phyloP scores from a whole-genome alignment of 2,888 invertebrate species.

The Scaptomyza reducta region DNA sequence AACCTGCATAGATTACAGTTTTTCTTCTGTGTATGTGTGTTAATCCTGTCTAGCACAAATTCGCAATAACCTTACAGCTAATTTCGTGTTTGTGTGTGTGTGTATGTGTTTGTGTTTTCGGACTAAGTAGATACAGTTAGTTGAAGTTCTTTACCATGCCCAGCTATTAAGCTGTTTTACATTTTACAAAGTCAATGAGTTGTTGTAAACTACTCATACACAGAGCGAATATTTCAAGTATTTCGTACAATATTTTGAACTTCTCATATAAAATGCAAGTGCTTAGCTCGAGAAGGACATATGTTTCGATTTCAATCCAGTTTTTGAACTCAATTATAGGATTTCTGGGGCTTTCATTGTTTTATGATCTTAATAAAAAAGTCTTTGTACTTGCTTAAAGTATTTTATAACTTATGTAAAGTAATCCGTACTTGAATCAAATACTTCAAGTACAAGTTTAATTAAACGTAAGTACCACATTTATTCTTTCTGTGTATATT shows the following conservation, averaged over 20 bases:
- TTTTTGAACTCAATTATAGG: too few relatives aligned
- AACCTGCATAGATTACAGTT: constrained; percentile 49
- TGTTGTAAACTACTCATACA: background rate
- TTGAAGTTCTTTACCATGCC: background rate
- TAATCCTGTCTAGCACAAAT: constrained; percentile 23
- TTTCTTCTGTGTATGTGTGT: background rate
- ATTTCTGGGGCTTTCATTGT: too few relatives aligned
- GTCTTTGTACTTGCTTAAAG: too few relatives aligned
- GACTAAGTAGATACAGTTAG: background rate
- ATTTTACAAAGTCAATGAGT: background rate
- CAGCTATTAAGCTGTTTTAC: background rate
- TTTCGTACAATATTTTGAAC: background rate
- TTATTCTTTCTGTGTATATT: too few relatives aligned
- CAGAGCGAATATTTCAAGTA: background rate
- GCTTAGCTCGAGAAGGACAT: background rate
- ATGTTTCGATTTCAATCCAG: too few relatives aligned
- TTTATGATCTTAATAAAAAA: too few relatives aligned
- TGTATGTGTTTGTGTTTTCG: background rate
- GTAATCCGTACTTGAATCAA: too few relatives aligned
- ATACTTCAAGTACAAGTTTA: too few relatives aligned
- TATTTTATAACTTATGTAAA: too few relatives aligned
- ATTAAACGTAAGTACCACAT: too few relatives aligned
- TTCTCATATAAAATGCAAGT: background rate
- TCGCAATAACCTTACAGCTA: constrained; percentile 39
- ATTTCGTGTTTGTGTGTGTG: constrained; percentile 16